phyloP scores from a whole-genome alignment of 2,797 vertebrate genomes.

The Botia almorhae region DNA sequence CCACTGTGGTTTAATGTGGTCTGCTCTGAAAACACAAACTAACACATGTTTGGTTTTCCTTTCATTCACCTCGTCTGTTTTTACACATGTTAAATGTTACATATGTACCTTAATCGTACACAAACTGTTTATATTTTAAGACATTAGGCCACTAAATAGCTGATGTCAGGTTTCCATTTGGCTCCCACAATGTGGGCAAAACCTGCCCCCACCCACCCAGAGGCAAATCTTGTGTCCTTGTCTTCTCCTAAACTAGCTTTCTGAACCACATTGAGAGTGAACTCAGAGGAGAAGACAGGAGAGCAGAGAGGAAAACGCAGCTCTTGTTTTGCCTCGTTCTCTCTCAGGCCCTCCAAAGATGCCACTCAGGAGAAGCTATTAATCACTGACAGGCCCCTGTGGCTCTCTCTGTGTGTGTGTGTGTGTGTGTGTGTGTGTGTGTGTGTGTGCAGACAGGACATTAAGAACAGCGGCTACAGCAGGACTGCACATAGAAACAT shows the following conservation, averaged over 20 bases:
- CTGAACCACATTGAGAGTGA: conserved; percentile 20
- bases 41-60: too few relatives aligned
- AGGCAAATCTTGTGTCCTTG: neutral
- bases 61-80: too few relatives aligned
- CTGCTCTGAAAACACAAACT: too few relatives aligned
- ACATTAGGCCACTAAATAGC: too few relatives aligned
- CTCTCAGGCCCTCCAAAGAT: conserved; percentile 62
- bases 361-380: conserved; percentile 63
- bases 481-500: conserved; percentile 45
- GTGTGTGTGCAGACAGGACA: conserved; percentile 33
- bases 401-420: conserved; percentile 45
- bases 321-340: conserved; percentile 55
- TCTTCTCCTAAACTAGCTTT: conserved; percentile 31
- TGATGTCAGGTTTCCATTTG: neutral
- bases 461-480: conserved; percentile 47
- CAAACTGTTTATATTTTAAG: too few relatives aligned
- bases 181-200: neutral
- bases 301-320: conserved; percentile 42
- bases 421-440: conserved; percentile 13
- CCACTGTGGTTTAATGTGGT: too few relatives aligned
- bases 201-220: neutral
- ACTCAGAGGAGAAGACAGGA: conserved; percentile 36
- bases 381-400: conserved; percentile 61
- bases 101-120: too few relatives aligned
- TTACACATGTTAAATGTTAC: too few relatives aligned